These are phyloP conservation scores for Amblyjoppa fuscipennis DNA, from an alignment of 2,888 invertebrate species.

Conservation along the genomic window DNA sequence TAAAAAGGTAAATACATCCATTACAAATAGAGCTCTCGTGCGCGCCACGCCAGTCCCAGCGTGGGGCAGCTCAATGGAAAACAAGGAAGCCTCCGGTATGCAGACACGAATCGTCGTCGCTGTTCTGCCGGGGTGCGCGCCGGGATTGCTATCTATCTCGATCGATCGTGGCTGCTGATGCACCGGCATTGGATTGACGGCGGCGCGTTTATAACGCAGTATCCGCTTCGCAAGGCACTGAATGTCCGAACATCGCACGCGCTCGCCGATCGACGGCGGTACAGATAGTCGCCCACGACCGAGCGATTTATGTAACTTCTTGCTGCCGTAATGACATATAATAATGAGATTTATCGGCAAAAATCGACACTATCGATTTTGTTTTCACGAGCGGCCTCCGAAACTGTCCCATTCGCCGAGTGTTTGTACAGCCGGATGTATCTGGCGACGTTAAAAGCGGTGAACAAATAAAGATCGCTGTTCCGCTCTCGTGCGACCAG, in stretches of 20 bases:
- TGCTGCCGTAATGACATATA: slow-evolving; percentile 69
- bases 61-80: slow-evolving; percentile 25
- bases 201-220: slow-evolving; percentile 40
- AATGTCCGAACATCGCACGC: slow-evolving; percentile 39
- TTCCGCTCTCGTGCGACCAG: slow-evolving; percentile 49
- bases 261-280: slow-evolving; percentile 16
- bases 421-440: slow-evolving; percentile 58
- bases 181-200: slow-evolving; percentile 24
- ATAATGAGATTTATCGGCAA: slow-evolving; percentile 75
- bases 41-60: not conserved
- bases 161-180: slow-evolving; percentile 43
- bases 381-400: slow-evolving; percentile 21
- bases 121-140: slow-evolving; percentile 20
- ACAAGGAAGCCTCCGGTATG: slow-evolving; percentile 33
- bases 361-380: slow-evolving; percentile 70
- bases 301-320: slow-evolving; percentile 74
- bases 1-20: not conserved
- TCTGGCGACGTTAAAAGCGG: slow-evolving; percentile 59
- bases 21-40: slow-evolving; percentile 12
- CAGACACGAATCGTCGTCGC: slow-evolving; percentile 40
- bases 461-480: slow-evolving; percentile 60
- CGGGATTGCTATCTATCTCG: slow-evolving; percentile 47
- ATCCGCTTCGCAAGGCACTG: slow-evolving; percentile 32
- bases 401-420: slow-evolving; percentile 38
- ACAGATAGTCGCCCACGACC: slow-evolving; percentile 11